Conservation (phyloP, 2,888 invertebrate species). For the Drosophila recens region DNA sequence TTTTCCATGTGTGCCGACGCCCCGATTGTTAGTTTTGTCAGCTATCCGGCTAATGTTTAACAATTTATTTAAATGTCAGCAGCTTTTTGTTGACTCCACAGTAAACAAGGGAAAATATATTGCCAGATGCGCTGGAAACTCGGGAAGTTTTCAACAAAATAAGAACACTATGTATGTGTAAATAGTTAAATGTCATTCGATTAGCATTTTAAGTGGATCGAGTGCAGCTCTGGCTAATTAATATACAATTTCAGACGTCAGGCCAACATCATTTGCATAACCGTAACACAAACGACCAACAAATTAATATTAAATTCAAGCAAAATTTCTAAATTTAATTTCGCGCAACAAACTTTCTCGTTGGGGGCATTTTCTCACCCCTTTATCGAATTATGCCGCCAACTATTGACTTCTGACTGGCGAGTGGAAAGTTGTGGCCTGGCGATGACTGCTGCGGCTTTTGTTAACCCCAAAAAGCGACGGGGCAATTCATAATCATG, state of each 20-base stretch:
- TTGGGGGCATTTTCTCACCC: not conserved
- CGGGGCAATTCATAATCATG: constrained; percentile 80
- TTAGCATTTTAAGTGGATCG: constrained; percentile 3
- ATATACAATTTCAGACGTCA: constrained; percentile 53
- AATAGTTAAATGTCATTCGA: not conserved
- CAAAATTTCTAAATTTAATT: constrained; percentile 71
- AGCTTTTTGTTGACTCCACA: constrained; percentile 52
- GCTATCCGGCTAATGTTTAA: constrained; percentile 64
- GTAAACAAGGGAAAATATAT: constrained; percentile 7
- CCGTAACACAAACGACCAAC: constrained; percentile 62
- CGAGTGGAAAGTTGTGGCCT: constrained; percentile 34
- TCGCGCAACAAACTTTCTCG: constrained; percentile 57
- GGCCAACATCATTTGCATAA: constrained; percentile 62
- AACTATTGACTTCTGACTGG: constrained; percentile 78
- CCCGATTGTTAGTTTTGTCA: constrained; percentile 68
- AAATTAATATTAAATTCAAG: constrained; percentile 79
- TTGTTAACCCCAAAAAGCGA: constrained; percentile 65
- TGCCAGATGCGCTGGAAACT: constrained; percentile 1
- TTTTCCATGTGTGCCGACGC: constrained; percentile 67
- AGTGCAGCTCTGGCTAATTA: constrained; percentile 52
- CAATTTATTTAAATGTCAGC: constrained; percentile 82
- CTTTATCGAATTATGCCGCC: constrained; percentile 38
- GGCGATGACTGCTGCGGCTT: constrained; percentile 65
- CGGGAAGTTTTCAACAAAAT: not conserved
- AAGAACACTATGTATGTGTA: not conserved